Percentiles rank a stretch among this genome's conserved stretches.
These are phyloP conservation scores for Drosophila repleta DNA, from an alignment of 1,140 invertebrate genomes.

Conservation along the genomic window DNA sequence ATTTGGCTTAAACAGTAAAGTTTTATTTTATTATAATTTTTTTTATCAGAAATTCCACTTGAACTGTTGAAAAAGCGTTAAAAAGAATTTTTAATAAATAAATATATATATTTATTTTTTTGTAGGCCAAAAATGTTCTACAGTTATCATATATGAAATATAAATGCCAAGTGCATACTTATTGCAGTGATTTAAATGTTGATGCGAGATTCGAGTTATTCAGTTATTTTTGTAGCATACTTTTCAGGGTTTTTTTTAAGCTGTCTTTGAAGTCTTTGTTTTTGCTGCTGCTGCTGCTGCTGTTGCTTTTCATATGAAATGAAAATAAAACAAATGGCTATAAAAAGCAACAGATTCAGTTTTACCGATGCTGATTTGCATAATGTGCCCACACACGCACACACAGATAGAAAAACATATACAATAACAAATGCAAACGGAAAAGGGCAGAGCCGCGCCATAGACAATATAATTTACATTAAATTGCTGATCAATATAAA, in stretches of 20 bases:
- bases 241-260: constrained; percentile 12
- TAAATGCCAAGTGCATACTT: neutral
- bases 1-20: too few species aligned
- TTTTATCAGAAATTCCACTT: too few species aligned
- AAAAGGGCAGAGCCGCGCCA: constrained; percentile 39
- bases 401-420: neutral
- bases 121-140: too few species aligned
- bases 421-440: constrained; percentile 22
- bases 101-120: too few species aligned
- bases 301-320: constrained; percentile 40
- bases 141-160: too few species aligned
- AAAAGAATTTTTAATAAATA: too few species aligned
- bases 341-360: constrained; percentile 77
- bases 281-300: constrained; percentile 10
- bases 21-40: too few species aligned
- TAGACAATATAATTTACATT: constrained; percentile 81
- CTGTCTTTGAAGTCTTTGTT: constrained; percentile 13
- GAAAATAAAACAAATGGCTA: constrained; percentile 72
- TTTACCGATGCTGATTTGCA: constrained; percentile 67
- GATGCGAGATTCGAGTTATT: neutral
- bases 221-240: constrained; percentile 20
- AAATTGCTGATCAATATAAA: constrained; percentile 81
- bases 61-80: too few species aligned
- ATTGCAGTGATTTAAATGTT: neutral
- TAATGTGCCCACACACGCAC: constrained; percentile 53